Base-by-base conservation (phyloP, 2,113 vertebrate genomes). In the Chloropsis hardwickii region DNA sequence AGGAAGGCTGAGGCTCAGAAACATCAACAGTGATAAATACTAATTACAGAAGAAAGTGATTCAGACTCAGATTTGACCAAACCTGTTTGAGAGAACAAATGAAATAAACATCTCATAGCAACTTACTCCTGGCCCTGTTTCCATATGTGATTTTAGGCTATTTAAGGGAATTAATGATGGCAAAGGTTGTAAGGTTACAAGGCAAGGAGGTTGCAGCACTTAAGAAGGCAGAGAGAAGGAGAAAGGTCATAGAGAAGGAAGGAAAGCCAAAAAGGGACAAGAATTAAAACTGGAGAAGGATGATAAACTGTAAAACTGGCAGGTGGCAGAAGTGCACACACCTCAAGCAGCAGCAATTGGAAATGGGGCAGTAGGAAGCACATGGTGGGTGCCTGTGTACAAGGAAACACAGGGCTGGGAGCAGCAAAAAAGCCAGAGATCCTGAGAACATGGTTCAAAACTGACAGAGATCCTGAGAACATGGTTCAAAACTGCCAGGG, bases 371-470 rank as follows among this genome's bases (percentile, higher is more conserved):
- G 31, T 17, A 39, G n/a, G 44, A 92, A 51, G 53, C 12, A 23
- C 15, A 4, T 33, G 13, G 40, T 60, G 21, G 44, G 28, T 4
- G 3, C 24, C 14, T 2, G 1, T 0, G 0, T 60, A 31, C 33
- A 14, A 11, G 24, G 22, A 25, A 44, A 27, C 29, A 5, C 4
- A 22, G 57, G n/a, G 4, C 20, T 71, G 74, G 31, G 28, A 87
- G 45, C 6, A 78, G 37, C 40, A 70, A 62, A 61, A 61, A 42
- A 53, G 5, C 3, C 58, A 27, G 50, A 57, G 28, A 35, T 69
- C 19, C 37, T 11, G 57, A 48, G 67, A 53, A 57, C 5, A 2
- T 6, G n/a, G 12, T 37, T 79, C 28, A 42, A 33, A 86, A 44
- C 33, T 78, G 5, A 37, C 58, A 27, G 50, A 57, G 28, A 35